phyloP scores from a whole-genome alignment of 1,140 invertebrate species.

The Archivesica marissinica region DNA sequence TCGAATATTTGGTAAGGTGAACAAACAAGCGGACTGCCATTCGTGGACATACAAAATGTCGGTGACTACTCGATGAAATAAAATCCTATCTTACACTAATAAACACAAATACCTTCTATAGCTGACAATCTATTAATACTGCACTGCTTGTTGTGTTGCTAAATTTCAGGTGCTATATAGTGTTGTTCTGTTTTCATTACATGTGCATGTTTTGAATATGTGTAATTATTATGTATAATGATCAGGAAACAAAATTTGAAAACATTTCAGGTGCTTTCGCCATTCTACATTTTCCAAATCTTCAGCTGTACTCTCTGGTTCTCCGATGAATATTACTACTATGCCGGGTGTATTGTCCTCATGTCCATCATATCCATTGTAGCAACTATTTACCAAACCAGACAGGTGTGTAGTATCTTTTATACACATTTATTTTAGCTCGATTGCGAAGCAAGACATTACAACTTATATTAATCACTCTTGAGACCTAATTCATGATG shows the following conservation, averaged over 20 bases:
- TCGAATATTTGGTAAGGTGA: too few relatives aligned
- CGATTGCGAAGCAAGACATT: neutral
- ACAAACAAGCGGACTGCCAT: too few relatives aligned
- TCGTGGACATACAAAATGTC: too few relatives aligned
- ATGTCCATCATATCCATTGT: slow-evolving; percentile 86
- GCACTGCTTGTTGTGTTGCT: neutral
- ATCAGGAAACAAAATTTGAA: neutral
- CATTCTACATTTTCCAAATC: slow-evolving; percentile 92
- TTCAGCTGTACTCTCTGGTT: slow-evolving; percentile 86
- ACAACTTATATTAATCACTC: neutral
- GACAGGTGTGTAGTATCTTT: slow-evolving; percentile 76
- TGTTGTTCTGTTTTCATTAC: neutral
- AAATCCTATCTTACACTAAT: too few relatives aligned
- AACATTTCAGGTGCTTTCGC: slow-evolving; percentile 89
- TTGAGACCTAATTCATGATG: too few relatives aligned
- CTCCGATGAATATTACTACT: slow-evolving; percentile 86
- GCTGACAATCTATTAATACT: too few relatives aligned
- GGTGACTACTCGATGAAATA: too few relatives aligned
- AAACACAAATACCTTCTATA: too few relatives aligned
- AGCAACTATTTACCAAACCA: slow-evolving; percentile 84
- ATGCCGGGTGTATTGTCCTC: slow-evolving; percentile 87
- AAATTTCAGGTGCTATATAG: neutral
- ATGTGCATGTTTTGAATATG: too few relatives aligned
- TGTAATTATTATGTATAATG: too few relatives aligned
- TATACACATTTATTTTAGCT: neutral